Evolutionary conservation across 2,113 vertebrate genomes (phyloP), one percentile per base, ranked within the genome.

Genomic region (Carassius carassius): DNA sequence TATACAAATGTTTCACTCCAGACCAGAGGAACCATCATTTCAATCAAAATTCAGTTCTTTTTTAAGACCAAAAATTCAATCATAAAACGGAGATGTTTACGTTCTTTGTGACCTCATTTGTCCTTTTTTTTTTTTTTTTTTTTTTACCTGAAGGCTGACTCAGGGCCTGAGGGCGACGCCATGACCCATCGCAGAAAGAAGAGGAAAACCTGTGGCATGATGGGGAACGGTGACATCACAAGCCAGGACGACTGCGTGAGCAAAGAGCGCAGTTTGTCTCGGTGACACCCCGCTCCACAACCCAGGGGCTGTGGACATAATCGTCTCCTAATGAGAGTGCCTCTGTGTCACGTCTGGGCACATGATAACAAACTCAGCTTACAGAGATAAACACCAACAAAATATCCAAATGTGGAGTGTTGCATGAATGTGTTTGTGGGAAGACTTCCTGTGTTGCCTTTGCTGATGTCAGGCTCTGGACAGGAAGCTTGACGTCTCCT

Each of bases 191-290:
- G 96, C 87, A 94, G 97, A 90, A 99, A 99, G 81, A 99, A 99
- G 93, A 91, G 98, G 84, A 94, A 95, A 44, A 98, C 95, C 0
- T 98, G 97, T 8, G 85, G 91, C n/a, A 90, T 90, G 92, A 81
- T 95, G 91, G 96, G 95, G 0, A 98, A 99, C 0, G 97, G 97
- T 0, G 97, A 98, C 89, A 94, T 93, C 5, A 95, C 94, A 56
- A 94, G 95, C 17, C 95, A 98, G 86, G 98, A 99, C 0, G 98
- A 99, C 95, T 99, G 98, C 13, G 95, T 96, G 85, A 99, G 97
- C 96, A 99, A 99, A 92, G 98, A 99, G 85, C 96, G 98, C 88
- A 98, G 98, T 92, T 99, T 97, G 41, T 99, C 98, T 10, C 98
- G 98, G 94, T 99, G 96, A 99, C 94, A 75, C 41, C 69, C 3